These are phyloP conservation scores for Globodera ellingtonae DNA, from an alignment of 1,140 invertebrate species.

Conservation along the genomic window DNA sequence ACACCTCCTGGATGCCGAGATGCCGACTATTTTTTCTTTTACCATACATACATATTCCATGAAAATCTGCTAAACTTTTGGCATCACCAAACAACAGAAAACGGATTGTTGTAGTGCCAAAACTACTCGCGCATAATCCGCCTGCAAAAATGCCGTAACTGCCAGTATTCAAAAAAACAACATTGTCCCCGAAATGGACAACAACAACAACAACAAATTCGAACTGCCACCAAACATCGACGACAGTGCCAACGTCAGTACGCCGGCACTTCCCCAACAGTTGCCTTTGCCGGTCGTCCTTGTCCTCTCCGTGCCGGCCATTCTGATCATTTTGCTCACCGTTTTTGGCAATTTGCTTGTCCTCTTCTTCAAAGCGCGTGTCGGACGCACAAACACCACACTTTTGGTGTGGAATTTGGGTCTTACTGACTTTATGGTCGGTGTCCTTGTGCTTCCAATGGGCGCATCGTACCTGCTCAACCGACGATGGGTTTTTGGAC, in stretches of 20 bases:
- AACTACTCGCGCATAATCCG: too few relatives aligned
- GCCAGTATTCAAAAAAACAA: background rate
- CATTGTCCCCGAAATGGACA: background rate
- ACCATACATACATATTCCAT: too few relatives aligned
- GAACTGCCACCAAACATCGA: background rate
- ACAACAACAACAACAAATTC: background rate
- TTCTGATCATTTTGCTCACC: constrained; percentile 61
- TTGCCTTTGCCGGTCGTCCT: constrained; percentile 51
- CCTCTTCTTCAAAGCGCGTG: constrained; percentile 60
- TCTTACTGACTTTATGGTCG: constrained; percentile 69
- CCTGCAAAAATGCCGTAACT: too few relatives aligned
- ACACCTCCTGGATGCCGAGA: background rate
- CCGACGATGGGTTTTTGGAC: constrained; percentile 67
- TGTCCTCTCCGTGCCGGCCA: constrained; percentile 56
- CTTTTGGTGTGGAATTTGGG: constrained; percentile 64
- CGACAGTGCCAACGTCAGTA: background rate
- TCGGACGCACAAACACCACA: constrained; percentile 63
- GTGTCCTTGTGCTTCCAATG: constrained; percentile 69
- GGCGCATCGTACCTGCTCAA: constrained; percentile 60
- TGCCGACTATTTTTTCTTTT: too few relatives aligned
- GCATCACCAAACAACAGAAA: too few relatives aligned
- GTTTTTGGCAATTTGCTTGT: constrained; percentile 64
- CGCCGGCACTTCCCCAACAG: constrained; percentile 24
- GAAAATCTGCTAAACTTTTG: too few relatives aligned
- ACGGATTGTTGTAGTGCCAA: too few relatives aligned